A percentile compares a stretch with the other conserved stretches of the same genome.
phyloP scores from a whole-genome alignment of 2,113 vertebrate species.

The Sphaerodactylus townsendi region DNA sequence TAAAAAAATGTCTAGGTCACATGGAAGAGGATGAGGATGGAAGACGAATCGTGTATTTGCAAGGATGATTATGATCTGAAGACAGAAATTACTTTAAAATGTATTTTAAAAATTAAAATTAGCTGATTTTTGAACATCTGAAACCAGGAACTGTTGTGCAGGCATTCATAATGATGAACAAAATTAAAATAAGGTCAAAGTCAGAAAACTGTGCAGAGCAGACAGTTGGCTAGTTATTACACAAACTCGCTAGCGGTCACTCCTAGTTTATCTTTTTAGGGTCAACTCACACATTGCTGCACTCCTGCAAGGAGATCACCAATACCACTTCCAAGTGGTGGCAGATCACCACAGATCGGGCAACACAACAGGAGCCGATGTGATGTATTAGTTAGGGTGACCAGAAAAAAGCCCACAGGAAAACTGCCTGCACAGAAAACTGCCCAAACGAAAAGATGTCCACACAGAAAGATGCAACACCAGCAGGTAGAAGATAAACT shows the following conservation, averaged over 20 bases:
- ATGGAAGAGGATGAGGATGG: neutral
- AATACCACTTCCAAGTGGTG: neutral
- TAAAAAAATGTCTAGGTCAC: neutral
- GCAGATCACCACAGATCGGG: neutral
- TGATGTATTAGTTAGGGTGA: no score
- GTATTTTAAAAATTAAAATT: conserved; percentile 11
- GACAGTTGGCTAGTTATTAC: neutral
- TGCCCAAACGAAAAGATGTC: no score
- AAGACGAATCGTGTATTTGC: neutral
- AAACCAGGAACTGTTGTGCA: neutral
- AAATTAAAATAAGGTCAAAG: neutral
- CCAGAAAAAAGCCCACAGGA: no score
- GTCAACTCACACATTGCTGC: neutral
- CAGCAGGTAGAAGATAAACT: no score
- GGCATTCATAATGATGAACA: neutral
- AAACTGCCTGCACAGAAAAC: no score
- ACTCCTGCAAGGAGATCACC: neutral
- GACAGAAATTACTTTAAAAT: neutral
- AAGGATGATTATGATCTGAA: neutral
- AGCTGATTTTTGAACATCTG: neutral
- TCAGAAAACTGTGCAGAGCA: neutral
- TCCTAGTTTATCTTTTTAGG: neutral
- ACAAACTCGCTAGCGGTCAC: neutral
- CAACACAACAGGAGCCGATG: neutral
- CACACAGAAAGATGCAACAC: no score